Conservation (phyloP, 2,888 invertebrate species). For the Formica aserva region DNA sequence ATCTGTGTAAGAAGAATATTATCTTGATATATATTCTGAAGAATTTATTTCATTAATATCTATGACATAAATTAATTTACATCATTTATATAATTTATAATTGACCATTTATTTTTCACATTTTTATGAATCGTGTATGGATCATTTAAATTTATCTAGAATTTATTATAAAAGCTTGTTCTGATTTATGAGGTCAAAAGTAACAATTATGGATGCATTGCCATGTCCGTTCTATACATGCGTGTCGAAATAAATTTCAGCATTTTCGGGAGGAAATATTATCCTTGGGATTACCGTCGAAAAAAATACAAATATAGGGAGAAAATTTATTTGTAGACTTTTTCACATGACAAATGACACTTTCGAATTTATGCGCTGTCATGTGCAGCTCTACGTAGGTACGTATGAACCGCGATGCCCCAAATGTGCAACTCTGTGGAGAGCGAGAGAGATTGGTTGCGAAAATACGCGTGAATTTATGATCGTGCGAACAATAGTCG, state of each 20-base stretch:
- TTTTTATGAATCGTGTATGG: neutral
- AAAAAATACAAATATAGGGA: slow-evolving; percentile 2
- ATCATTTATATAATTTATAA: neutral
- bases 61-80: neutral
- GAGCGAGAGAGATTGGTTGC: slow-evolving; percentile 50
- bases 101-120: neutral
- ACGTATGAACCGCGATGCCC: neutral
- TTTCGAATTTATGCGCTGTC: slow-evolving; percentile 40
- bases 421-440: slow-evolving; percentile 24
- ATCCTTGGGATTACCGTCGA: neutral
- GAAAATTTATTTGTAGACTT: slow-evolving; percentile 51
- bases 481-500: slow-evolving; percentile 58
- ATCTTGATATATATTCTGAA: neutral
- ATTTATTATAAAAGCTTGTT: neutral
- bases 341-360: slow-evolving; percentile 62
- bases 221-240: neutral
- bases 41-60: slow-evolving; percentile 2
- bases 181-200: neutral
- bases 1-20: too few relatives aligned
- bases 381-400: slow-evolving; percentile 26
- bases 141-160: neutral
- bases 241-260: neutral
- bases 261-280: neutral
- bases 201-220: neutral
- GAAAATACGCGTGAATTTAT: slow-evolving; percentile 63